Base-by-base conservation (phyloP, 1,140 invertebrate species). In the Bombus polaris region DNA sequence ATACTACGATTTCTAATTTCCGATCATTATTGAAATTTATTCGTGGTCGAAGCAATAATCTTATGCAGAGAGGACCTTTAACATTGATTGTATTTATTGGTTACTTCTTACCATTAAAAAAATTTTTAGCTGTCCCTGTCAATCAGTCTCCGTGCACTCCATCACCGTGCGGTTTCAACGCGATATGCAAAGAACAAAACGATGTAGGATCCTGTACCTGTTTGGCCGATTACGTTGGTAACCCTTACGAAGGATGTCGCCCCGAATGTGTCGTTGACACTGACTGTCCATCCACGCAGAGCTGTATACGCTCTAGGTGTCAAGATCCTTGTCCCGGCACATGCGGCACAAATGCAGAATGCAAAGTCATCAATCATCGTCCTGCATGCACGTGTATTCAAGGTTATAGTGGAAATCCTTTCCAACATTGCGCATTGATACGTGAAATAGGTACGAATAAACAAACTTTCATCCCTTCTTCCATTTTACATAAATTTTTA, bases 281-380 rank as follows among this genome's bases (percentile, higher is more conserved):
- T 15, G 97, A 98, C 91, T 98, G 97, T 94, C 93, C 96, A 1
- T 95, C 95, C 65, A 96, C 96, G 73, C 95, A 95, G 90, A 96
- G 97, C 4, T 98, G 98, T 89, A 96, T 97, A n/a, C 96, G 96
- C 88, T 96, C 97, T 88, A 97, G 97, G 95, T 98, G 98, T 92
- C 93, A 96, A 42, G 97, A 98, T 94, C 97, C 97, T 44, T 98
- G 97, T 92, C 96, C 96, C 37, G 97, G 96, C 78, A 96, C 96
- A 37, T 98, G 97, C 93, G 97, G 97, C 1, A 95, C 96, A 82
- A 96, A 97, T 91, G 97, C 97, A 47, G 92, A 96, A 76, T 98
- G 97, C 92, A 95, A 96, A 44, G 97, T 97, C 1, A 95, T 96
- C 72, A 97, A 97, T 90, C 97, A 98, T 92, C 96, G 97, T 65